Percentiles rank a stretch among this genome's conserved stretches.
Conservation (phyloP, 2,888 invertebrate genomes). For the Mechanitis mazaeus region DNA sequence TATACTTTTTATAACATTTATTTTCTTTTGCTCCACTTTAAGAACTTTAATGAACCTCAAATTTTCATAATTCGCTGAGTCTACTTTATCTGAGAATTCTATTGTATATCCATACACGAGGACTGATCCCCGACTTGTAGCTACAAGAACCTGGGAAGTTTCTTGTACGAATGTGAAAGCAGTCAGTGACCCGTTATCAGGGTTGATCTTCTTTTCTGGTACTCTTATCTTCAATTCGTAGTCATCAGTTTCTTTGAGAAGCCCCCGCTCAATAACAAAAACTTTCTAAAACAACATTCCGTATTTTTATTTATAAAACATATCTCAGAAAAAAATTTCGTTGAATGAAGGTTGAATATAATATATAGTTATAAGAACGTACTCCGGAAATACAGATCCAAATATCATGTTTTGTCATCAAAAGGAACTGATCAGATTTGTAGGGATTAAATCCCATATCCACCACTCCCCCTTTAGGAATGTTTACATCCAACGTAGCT, state of each 20-base stretch:
- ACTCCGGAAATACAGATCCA: slow-evolving; percentile 56
- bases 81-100: slow-evolving; percentile 47
- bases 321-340: neutral
- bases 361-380: slow-evolving; percentile 28
- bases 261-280: slow-evolving; percentile 51
- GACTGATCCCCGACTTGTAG: slow-evolving; percentile 66
- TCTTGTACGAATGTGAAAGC: slow-evolving; percentile 70
- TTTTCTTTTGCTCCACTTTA: slow-evolving; percentile 55
- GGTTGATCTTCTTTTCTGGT: slow-evolving; percentile 37
- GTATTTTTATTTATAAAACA: neutral
- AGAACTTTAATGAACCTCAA: slow-evolving; percentile 68
- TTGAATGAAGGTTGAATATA: neutral
- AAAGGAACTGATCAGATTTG: slow-evolving; percentile 50
- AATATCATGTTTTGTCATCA: slow-evolving; percentile 55
- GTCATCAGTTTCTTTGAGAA: slow-evolving; percentile 50
- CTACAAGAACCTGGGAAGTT: slow-evolving; percentile 70
- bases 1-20: slow-evolving; percentile 67
- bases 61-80: slow-evolving; percentile 48
- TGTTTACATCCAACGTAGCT: slow-evolving; percentile 34
- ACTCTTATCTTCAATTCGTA: slow-evolving; percentile 52
- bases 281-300: slow-evolving; percentile 45
- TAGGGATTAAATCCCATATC: slow-evolving; percentile 56
- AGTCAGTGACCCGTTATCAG: slow-evolving; percentile 62
- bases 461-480: slow-evolving; percentile 42
- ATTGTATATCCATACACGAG: slow-evolving; percentile 71